Base-by-base conservation (phyloP, 1,140 invertebrate genomes). In the Chelonus insularis region DNA sequence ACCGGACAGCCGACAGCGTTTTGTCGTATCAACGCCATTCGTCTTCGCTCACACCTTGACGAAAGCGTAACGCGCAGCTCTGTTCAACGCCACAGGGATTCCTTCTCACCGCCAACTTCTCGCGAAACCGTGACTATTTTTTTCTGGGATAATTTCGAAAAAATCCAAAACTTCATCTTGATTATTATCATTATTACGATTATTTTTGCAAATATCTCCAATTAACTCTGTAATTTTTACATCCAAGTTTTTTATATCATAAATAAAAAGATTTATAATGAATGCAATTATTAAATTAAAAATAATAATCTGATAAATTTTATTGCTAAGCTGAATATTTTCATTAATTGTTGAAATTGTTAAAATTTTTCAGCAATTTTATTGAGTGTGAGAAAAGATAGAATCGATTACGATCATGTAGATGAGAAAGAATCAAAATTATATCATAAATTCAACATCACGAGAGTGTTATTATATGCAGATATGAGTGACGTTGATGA, bases 21-120 rank as follows among this genome's bases (percentile, higher is more conserved):
- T 71, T 66, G 64, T 68, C 64, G 57, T 63, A 68, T 69, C 63
- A 61, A 66, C 59, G 57, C 62, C 68, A 74, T 74, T 72, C 63
- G 63, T 74, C 71, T 74, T 68, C 57, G 62, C 62, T 68, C 58
- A 59, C 60, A 65, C 65, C 65, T 68, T 65, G 63, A 67, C 63
- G 60, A 67, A 67, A 65, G 64, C 65, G 55, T 61, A 67, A 67
- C 59, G 51, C 34, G 39, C 32, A 20, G 34, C 20, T 39, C 34
- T 14, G 21, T 29, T 36, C 14, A 25, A 48, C 47, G 47, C 57
- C 57, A 18, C 39, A 14, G 51, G 51, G 51, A 55, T 55, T 45
- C 39, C 16, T 25, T 50, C 57, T 29, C 32, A 36, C 32, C 29
- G 16, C 25, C 16, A 50, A 47, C 43, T 48, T 50, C 43, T 9